Evolutionary conservation across 1,140 invertebrate species (phyloP), one percentile per base, ranked within the genome.

Genomic region (Papilio xuthus): DNA sequence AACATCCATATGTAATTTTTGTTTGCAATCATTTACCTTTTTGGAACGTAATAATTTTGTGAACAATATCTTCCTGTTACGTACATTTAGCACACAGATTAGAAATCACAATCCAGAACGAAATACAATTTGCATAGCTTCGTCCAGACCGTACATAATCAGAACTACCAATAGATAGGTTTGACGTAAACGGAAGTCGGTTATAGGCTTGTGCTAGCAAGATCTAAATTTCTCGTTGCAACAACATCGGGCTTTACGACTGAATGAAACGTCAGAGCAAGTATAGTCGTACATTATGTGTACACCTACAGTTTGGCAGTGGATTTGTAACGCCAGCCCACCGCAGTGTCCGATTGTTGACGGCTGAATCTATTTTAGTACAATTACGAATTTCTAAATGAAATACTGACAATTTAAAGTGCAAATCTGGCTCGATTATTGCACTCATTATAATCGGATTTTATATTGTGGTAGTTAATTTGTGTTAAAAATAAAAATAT

Each of bases 221-320:
- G 74, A 76, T 20, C 74, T 73, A 41, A 63, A 76, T 76, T 60
- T 63, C 50, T 69, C 47, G 76, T 74, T 83, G 78, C 80, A 80
- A 80, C 76, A 42, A 77, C 79, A 80, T 77, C 67, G 41, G 73
- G 80, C 50, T 83, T 85, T 81, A 81, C 78, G 79, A 84, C 63
- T 80, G 82, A 81, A 80, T 80, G 80, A 63, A 82, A 73, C 80
- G 82, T 81, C 84, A 81, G 79, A 67, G 78, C 77, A 81, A 78
- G 83, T 77, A 84, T 15, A 28, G 26, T 9, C 50, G 18, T 60
- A 0, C 26, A 67, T 67, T 76, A 41, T 60, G 56, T 50, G 12
- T 37, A 83, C 79, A 82, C 80, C 80, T 83, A 82, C 72, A 75
- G 50, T 71, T 84, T 82, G 85, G 81, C 83, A 85, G 79, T 82